Percentiles rank a stretch among this genome's conserved stretches.
Conservation (phyloP, 2,113 vertebrate species). For the Pterophyllum scalare region DNA sequence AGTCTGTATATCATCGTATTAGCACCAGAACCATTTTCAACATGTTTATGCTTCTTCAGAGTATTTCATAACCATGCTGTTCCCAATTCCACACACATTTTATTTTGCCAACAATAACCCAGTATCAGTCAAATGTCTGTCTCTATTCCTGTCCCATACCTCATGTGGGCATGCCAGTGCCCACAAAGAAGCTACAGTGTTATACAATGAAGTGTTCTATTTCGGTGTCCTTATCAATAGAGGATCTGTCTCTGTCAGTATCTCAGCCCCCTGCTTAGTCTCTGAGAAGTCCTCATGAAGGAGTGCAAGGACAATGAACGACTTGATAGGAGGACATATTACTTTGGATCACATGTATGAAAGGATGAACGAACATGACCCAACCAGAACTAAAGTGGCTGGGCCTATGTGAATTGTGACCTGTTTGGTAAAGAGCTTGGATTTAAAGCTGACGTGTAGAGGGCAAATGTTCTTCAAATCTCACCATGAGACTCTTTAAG, state of each 20-base stretch:
- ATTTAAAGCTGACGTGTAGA: conserved; percentile 9
- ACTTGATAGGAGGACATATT: conserved; percentile 68
- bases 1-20: background rate
- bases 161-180: conserved; percentile 39
- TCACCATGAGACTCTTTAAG: conserved; percentile 10
- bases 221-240: conserved; percentile 71
- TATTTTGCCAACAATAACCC: conserved; percentile 34
- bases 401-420: conserved; percentile 43
- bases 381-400: conserved; percentile 63
- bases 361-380: conserved; percentile 71
- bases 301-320: conserved; percentile 67
- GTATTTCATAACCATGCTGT: background rate
- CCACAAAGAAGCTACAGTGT: conserved; percentile 68
- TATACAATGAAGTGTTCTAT: conserved; percentile 61
- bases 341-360: conserved; percentile 73
- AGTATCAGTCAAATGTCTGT: conserved; percentile 27
- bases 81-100: conserved; percentile 17
- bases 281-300: conserved; percentile 56
- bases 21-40: background rate
- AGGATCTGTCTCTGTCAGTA: conserved; percentile 69
- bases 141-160: conserved; percentile 39
- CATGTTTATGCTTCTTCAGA: background rate
- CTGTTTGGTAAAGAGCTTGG: conserved; percentile 49
- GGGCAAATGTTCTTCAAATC: conserved; percentile 42
- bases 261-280: conserved; percentile 52